Evolutionary conservation across 2,888 invertebrate species (phyloP).

Genomic region (Campaea margaritaria): DNA sequence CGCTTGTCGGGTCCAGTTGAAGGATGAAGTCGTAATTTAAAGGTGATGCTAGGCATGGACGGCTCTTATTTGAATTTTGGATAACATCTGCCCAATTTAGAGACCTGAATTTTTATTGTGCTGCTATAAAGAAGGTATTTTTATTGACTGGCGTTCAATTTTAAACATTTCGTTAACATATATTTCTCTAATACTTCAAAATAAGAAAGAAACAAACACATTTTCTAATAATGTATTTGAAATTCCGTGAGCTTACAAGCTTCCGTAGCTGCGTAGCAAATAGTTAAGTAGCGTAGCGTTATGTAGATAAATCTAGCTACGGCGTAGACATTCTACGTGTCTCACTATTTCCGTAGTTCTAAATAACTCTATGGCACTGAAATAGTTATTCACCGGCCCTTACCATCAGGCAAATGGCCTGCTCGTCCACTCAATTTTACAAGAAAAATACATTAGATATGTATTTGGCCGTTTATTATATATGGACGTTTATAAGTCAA

Average conservation of each 20-base stretch:
- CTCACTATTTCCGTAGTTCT: not conserved
- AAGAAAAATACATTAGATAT: no score
- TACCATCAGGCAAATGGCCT: not conserved
- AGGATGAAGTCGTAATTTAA: conserved; percentile 52
- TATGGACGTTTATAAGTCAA: no score
- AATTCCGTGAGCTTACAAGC: not conserved
- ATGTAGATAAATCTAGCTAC: conserved; percentile 39
- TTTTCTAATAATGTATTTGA: not conserved
- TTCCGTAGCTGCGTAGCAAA: conserved; percentile 22
- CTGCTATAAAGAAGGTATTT: conserved; percentile 31
- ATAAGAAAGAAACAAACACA: not conserved
- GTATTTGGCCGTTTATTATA: no score
- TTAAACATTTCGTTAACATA: conserved; percentile 7
- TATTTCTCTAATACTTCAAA: not conserved
- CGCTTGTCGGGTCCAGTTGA: conserved; percentile 42
- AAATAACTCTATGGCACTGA: no score
- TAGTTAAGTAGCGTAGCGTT: conserved; percentile 26
- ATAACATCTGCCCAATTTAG: conserved; percentile 53
- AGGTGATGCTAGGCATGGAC: conserved; percentile 55
- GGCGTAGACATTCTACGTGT: conserved; percentile 24
- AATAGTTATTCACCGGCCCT: not conserved
- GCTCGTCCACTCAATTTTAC: not conserved
- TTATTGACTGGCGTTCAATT: conserved; percentile 29
- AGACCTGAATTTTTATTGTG: conserved; percentile 44
- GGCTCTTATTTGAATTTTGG: conserved; percentile 54